Evolutionary conservation across 2,888 invertebrate genomes (phyloP).

Genomic region (Mythimna ferrago): DNA sequence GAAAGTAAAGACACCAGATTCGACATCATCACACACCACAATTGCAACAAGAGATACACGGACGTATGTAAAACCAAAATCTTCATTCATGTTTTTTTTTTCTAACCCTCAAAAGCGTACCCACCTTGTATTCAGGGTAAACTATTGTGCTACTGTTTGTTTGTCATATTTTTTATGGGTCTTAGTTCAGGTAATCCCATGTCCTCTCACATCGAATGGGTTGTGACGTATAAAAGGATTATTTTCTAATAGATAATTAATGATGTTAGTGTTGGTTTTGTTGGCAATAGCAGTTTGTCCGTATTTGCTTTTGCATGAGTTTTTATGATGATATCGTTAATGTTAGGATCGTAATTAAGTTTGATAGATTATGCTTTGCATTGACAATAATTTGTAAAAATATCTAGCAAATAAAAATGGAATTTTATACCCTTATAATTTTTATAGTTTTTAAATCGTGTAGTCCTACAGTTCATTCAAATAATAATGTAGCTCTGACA

Average conservation of each 20-base stretch:
- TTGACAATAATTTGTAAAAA: background rate
- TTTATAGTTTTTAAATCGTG: background rate
- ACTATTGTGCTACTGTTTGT: conserved; percentile 81
- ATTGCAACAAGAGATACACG: conserved; percentile 22
- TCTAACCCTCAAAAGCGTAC: conserved; percentile 66
- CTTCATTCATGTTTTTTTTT: conserved; percentile 67
- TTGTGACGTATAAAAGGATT: conserved; percentile 89
- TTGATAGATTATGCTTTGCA: conserved; percentile 36
- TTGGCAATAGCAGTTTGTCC: conserved; percentile 64
- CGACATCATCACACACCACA: background rate
- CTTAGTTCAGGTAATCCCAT: conserved; percentile 88
- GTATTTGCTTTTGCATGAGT: conserved; percentile 63
- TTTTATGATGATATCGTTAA: conserved; percentile 41
- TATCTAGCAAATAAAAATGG: background rate
- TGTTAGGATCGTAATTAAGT: conserved; percentile 26
- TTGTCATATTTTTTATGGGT: conserved; percentile 86
- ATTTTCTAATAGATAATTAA: conserved; percentile 90
- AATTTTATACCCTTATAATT: background rate
- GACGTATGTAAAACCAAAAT: conserved; percentile 13
- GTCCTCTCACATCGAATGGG: conserved; percentile 85
- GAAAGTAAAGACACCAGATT: background rate
- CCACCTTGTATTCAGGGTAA: conserved; percentile 79
- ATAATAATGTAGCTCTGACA: background rate
- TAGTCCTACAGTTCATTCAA: background rate
- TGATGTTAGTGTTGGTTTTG: conserved; percentile 78